Conservation (phyloP, 2,797 vertebrate species). For the Gymnoscopelus braueri region DNA sequence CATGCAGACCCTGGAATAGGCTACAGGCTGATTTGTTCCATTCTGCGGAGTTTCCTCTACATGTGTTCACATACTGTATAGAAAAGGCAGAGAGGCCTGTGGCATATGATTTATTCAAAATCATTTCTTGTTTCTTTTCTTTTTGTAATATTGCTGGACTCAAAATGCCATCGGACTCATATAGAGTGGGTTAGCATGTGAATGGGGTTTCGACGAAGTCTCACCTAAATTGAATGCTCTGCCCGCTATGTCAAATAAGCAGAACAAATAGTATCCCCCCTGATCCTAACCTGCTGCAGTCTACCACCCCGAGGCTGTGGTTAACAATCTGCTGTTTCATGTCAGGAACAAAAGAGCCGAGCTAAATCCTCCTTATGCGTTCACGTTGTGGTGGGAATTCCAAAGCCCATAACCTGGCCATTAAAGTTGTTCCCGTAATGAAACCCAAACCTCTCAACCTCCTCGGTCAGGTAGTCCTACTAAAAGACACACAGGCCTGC, state of each 20-base stretch:
- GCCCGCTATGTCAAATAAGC: background rate
- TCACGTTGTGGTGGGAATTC: slow-evolving; percentile 66
- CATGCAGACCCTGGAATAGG: too few relatives aligned
- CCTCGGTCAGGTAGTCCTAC: slow-evolving; percentile 46
- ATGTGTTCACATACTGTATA: too few relatives aligned
- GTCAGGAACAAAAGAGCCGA: slow-evolving; percentile 69
- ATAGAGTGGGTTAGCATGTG: background rate
- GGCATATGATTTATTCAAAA: too few relatives aligned
- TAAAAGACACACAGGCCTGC: slow-evolving; percentile 19
- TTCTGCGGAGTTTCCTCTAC: too few relatives aligned
- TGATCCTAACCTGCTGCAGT: slow-evolving; percentile 45
- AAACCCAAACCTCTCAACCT: slow-evolving; percentile 68
- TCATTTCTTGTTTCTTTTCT: too few relatives aligned
- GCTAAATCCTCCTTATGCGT: slow-evolving; percentile 72
- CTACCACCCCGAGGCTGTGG: slow-evolving; percentile 49
- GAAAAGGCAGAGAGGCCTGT: too few relatives aligned
- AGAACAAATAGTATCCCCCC: slow-evolving; percentile 7
- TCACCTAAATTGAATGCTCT: background rate
- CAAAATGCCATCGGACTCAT: too few relatives aligned
- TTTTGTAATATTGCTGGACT: too few relatives aligned
- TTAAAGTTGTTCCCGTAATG: slow-evolving; percentile 69
- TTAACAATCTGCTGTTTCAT: slow-evolving; percentile 72
- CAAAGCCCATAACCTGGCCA: slow-evolving; percentile 57
- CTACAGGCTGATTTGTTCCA: too few relatives aligned
- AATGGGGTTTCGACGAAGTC: background rate